Evolutionary conservation across 2,113 vertebrate genomes (phyloP), one percentile per base, ranked within the genome.

Genomic region (Rhinichthys klamathensis): DNA sequence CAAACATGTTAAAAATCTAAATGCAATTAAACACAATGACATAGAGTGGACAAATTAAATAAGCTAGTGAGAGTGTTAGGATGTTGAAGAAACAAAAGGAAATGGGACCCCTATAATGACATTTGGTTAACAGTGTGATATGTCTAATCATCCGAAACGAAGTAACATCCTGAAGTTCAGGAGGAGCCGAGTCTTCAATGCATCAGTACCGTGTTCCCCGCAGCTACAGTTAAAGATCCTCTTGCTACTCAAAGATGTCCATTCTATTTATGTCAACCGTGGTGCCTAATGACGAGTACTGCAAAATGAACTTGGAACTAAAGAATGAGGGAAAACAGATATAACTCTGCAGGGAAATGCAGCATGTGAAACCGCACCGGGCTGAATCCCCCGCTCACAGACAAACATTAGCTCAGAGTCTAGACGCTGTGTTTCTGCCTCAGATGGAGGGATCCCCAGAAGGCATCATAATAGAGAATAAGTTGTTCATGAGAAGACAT

Each of bases 391-490:
- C 51, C 27, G 32, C 32, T 74, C 67, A 56, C n/a, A 74, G 84
- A 86, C 81, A 86, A 82, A 84, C 78, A 86, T 86, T 76, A 74
- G 77, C 67, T 81, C n/a, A 27, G 46, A 84, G 81, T 80, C 69
- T 81, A 84, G 87, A 86, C 84, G 13, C 78, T 81, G 49, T 23
- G n/a, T 38, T 83, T 77, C 65, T 78, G 56, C 81, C 72, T 82
- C 75, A 86, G 75, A 85, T 49, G 44, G 77, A 65, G 21, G 54
- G 56, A 83, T 83, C 81, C 38, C 84, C 69, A 25, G 72, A 67
- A 88, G 69, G 65, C 79, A 83, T 35, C n/a, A 61, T 83, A 79
- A 83, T 21, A 81, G 51, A 49, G 63, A 80, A 81, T 69, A n/a
- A 75, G 76, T 54, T 69, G 51, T 77, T 80, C 75, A 60, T 72